These are phyloP conservation scores for Leptinotarsa undecemlineata DNA, from an alignment of 1,140 invertebrate species.

Conservation along the genomic window DNA sequence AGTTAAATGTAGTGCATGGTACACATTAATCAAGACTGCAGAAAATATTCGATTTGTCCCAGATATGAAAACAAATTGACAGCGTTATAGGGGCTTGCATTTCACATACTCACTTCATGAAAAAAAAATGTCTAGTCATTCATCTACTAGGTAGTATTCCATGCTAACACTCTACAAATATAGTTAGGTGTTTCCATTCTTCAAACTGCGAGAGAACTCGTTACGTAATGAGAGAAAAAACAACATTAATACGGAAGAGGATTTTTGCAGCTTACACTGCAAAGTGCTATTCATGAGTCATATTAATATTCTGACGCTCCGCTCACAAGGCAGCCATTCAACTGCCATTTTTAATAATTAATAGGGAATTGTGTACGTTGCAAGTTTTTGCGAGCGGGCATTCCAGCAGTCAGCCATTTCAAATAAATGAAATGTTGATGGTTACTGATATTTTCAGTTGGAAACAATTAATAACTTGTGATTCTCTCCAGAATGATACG, in stretches of 20 bases:
- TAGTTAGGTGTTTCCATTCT: neutral
- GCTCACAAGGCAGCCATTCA: neutral
- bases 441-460: too few relatives aligned
- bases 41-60: too few relatives aligned
- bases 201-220: neutral
- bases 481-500: too few relatives aligned
- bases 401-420: neutral
- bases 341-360: conserved; percentile 1
- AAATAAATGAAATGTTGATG: neutral
- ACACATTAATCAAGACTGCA: too few relatives aligned
- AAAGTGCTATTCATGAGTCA: neutral
- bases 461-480: too few relatives aligned
- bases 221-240: neutral
- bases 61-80: too few relatives aligned
- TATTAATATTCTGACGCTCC: neutral
- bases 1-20: too few relatives aligned
- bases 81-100: too few relatives aligned
- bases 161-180: neutral
- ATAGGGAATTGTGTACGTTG: neutral
- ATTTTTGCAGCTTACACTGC: neutral
- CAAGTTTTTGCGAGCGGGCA: neutral
- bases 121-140: too few relatives aligned
- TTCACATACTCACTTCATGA: too few relatives aligned
- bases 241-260: neutral
- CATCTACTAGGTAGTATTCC: too few relatives aligned